Conservation (phyloP, 2,797 vertebrate genomes). For the Clangula hyemalis region DNA sequence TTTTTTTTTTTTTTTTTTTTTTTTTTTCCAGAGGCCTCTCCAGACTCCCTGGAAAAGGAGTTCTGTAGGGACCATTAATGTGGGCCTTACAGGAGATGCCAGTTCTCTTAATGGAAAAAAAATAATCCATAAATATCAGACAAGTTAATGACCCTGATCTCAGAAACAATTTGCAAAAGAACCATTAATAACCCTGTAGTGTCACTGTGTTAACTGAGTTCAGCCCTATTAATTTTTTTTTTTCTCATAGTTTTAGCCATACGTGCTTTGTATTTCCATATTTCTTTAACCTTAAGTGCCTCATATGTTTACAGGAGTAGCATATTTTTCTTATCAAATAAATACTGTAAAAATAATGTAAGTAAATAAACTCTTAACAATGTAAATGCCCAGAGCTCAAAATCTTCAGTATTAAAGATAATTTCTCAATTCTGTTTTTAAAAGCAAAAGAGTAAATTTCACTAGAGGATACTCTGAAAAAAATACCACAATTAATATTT, state of each 20-base stretch:
- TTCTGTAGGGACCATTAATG: not conserved
- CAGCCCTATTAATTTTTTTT: not conserved
- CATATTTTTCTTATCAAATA: not conserved
- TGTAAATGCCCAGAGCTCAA: not conserved
- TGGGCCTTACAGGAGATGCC: not conserved
- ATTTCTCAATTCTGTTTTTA: not conserved
- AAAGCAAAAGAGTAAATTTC: not conserved
- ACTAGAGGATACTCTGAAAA: not conserved
- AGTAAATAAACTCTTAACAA: not conserved
- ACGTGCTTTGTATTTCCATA: not conserved
- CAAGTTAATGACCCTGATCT: not conserved
- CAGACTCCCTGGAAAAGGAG: not conserved
- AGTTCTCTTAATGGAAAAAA: not conserved
- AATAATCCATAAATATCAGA: not conserved
- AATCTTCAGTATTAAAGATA: not conserved
- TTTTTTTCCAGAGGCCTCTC: not conserved
- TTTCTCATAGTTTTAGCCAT: not conserved
- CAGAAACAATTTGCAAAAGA: not conserved
- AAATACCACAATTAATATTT: not conserved
- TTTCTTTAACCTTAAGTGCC: not conserved
- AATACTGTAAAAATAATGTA: not conserved
- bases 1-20: too few species aligned
- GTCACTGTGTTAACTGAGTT: not conserved
- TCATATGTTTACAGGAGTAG: not conserved
- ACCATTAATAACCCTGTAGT: not conserved